Evolutionary conservation across 1,140 invertebrate genomes (phyloP).

Genomic region (Matsumurasca onukii): DNA sequence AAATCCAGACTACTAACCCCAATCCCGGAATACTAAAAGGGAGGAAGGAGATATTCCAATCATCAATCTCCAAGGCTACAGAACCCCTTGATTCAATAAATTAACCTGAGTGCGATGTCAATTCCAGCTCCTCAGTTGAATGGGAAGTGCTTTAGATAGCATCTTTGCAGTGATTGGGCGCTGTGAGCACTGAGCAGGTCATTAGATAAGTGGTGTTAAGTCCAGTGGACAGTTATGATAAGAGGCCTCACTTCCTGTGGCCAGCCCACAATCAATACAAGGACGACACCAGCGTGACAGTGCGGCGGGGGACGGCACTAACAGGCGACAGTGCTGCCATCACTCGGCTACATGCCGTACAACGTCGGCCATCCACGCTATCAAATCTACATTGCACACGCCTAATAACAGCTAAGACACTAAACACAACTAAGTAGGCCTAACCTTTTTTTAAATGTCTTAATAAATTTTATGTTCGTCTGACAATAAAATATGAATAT

Average conservation of each 20-base stretch:
- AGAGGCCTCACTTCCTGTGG: neutral
- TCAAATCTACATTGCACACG: no score
- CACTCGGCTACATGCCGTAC: neutral
- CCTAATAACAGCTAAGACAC: no score
- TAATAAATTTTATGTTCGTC: no score
- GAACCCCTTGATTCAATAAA: neutral
- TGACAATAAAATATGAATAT: no score
- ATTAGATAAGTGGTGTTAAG: conserved; percentile 19
- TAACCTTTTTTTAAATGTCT: no score
- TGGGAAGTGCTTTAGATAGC: conserved; percentile 16
- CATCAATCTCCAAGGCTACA: no score
- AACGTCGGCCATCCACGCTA: no score
- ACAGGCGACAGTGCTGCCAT: neutral
- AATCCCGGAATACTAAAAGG: no score
- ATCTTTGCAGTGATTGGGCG: neutral
- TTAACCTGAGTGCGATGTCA: conserved; percentile 14
- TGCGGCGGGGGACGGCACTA: neutral
- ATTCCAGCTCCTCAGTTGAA: neutral
- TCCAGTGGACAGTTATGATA: conserved; percentile 16
- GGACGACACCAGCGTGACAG: no score
- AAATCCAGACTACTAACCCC: no score
- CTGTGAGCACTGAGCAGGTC: neutral
- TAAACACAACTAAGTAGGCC: no score
- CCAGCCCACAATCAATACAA: neutral
- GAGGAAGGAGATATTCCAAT: no score